These are phyloP conservation scores for Prolemur simus DNA, from an alignment of 2,113 vertebrate genomes.

Conservation along the genomic window DNA sequence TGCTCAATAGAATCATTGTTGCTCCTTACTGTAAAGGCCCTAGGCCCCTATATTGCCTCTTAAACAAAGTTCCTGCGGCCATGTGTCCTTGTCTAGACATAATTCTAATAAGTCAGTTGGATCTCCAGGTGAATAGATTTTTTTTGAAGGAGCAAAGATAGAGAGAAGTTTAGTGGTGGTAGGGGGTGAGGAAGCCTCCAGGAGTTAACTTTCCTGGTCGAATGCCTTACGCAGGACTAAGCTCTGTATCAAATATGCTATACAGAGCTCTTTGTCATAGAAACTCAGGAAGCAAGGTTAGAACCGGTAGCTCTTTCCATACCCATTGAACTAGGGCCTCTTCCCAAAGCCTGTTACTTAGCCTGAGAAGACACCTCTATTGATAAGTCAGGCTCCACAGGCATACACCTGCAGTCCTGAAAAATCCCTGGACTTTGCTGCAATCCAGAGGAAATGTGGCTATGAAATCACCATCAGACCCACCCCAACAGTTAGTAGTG, in stretches of 20 bases:
- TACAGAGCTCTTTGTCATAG: neutral
- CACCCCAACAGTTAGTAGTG: neutral
- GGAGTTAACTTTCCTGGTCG: neutral
- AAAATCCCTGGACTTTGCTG: neutral
- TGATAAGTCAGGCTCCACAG: neutral
- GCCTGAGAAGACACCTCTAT: neutral
- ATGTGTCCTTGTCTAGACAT: neutral
- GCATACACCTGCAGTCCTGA: neutral
- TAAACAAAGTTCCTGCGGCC: neutral
- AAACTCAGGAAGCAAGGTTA: neutral
- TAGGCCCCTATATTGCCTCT: neutral
- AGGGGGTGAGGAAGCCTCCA: neutral
- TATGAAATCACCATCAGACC: neutral
- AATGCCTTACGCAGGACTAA: neutral
- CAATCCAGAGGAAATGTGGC: neutral
- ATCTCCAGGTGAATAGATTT: constrained; percentile 10
- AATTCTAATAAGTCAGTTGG: constrained; percentile 20
- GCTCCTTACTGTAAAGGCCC: neutral
- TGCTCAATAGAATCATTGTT: neutral
- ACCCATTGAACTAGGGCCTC: neutral
- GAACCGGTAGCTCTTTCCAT: neutral
- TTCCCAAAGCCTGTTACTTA: constrained; percentile 23
- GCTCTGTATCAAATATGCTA: neutral
- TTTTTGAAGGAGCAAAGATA: constrained; percentile 15
- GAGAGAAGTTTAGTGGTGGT: neutral